Percentiles rank a stretch among this genome's conserved stretches.
Conservation (phyloP, 2,797 vertebrate genomes). For the Oreortyx pictus region DNA sequence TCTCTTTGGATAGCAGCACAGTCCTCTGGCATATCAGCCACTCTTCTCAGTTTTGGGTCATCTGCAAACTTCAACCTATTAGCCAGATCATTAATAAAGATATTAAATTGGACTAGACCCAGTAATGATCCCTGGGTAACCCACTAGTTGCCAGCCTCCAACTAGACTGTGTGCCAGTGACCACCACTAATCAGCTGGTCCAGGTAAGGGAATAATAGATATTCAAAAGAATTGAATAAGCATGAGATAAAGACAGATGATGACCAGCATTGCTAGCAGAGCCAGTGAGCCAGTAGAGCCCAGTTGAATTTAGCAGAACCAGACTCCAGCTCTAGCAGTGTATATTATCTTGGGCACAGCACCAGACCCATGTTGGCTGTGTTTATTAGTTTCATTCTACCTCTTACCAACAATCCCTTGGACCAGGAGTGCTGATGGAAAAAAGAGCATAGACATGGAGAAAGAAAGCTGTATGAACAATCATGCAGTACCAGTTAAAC, state of each 20-base stretch:
- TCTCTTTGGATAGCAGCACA: neutral
- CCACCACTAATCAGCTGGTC: neutral
- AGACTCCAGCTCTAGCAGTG: neutral
- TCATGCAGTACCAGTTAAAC: neutral
- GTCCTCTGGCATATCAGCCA: neutral
- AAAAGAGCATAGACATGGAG: neutral
- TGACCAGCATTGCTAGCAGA: neutral
- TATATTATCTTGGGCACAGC: fast-evolving
- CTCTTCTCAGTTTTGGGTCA: neutral
- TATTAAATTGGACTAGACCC: neutral
- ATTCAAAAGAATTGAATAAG: neutral
- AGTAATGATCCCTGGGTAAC: neutral
- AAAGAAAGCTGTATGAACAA: neutral
- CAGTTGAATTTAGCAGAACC: neutral
- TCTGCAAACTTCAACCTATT: neutral
- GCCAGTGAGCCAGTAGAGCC: neutral
- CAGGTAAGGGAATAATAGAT: neutral
- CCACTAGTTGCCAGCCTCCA: neutral
- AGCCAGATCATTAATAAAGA: neutral
- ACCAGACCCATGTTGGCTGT: neutral
- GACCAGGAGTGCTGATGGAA: neutral
- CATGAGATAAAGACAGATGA: neutral
- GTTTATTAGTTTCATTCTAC: neutral
- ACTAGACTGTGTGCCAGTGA: neutral
- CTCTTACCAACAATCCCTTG: neutral